Percentiles rank a stretch among this genome's conserved stretches.
phyloP scores from a whole-genome alignment of 2,888 invertebrate genomes.

The Tinea trinotella region DNA sequence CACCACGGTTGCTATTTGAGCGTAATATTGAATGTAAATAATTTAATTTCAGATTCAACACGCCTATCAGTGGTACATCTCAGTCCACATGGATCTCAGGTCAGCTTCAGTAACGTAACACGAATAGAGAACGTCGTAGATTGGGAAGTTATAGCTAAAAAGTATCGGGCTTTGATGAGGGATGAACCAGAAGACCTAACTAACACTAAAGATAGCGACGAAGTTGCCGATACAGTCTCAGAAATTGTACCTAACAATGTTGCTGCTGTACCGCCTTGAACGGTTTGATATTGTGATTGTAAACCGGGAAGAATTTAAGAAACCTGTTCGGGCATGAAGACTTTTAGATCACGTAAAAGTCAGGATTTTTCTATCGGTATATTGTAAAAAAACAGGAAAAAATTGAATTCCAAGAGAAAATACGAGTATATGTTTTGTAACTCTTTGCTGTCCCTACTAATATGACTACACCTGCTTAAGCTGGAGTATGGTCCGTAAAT shows the following conservation, averaged over 20 bases:
- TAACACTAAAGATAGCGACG: slow-evolving; percentile 43
- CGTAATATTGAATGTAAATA: background rate
- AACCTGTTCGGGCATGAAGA: too few species aligned
- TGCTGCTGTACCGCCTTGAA: slow-evolving; percentile 52
- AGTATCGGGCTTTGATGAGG: slow-evolving; percentile 81
- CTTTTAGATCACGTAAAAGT: too few species aligned
- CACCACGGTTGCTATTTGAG: too few species aligned
- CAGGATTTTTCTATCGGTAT: too few species aligned
- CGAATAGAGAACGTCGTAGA: slow-evolving; percentile 92
- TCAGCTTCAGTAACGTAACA: slow-evolving; percentile 84
- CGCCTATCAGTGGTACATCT: slow-evolving; percentile 85
- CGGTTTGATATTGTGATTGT: too few species aligned
- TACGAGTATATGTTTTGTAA: too few species aligned
- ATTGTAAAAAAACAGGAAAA: too few species aligned
- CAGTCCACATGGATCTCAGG: slow-evolving; percentile 87
- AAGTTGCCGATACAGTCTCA: slow-evolving; percentile 53
- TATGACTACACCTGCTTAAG: too few species aligned
- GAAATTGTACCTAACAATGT: slow-evolving; percentile 59
- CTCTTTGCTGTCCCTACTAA: too few species aligned
- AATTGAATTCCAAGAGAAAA: too few species aligned
- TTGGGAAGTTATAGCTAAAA: slow-evolving; percentile 92
- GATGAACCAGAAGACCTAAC: slow-evolving; percentile 55
- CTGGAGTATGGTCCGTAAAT: too few species aligned
- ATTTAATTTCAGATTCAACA: slow-evolving; percentile 74
- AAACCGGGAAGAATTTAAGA: too few species aligned